Evolutionary conservation across 2,797 vertebrate genomes (phyloP).

Genomic region (Ctenopoma multispine): DNA sequence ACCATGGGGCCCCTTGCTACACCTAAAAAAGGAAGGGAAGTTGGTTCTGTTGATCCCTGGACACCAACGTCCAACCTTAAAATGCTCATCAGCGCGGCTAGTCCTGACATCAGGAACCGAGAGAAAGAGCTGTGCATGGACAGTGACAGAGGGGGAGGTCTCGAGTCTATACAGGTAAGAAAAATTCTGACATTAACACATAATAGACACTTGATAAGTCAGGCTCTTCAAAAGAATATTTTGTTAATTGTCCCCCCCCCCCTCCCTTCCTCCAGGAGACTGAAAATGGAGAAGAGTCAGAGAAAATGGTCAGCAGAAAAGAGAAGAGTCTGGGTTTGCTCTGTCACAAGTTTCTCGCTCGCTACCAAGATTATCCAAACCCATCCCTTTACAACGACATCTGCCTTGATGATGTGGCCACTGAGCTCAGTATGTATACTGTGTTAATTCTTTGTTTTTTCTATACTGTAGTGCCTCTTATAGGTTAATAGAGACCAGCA

Average conservation of each 20-base stretch:
- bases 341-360: constrained; percentile 94
- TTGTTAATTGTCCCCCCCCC: not conserved
- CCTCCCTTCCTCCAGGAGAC: constrained; percentile 79
- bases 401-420: constrained; percentile 94
- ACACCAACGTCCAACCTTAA: constrained; percentile 97
- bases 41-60: constrained; percentile 90
- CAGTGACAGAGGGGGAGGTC: constrained; percentile 71
- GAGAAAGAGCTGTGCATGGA: constrained; percentile 87
- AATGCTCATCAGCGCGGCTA: constrained; percentile 95
- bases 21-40: constrained; percentile 89
- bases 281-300: constrained; percentile 89
- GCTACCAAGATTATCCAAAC: constrained; percentile 91
- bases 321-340: constrained; percentile 96
- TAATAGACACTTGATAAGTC: not conserved
- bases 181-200: rapidly evolving
- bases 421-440: constrained; percentile 91
- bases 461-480: not conserved
- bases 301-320: constrained; percentile 92
- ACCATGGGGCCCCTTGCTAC: constrained; percentile 88
- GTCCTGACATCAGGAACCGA: constrained; percentile 94
- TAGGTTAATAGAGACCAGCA: not conserved
- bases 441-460: not conserved
- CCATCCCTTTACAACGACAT: constrained; percentile 89
- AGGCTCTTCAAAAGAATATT: rapidly evolving
- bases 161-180: constrained; percentile 82